Evolutionary conservation across 2,888 invertebrate genomes (phyloP).

Genomic region (Macrostomum cliftonense): DNA sequence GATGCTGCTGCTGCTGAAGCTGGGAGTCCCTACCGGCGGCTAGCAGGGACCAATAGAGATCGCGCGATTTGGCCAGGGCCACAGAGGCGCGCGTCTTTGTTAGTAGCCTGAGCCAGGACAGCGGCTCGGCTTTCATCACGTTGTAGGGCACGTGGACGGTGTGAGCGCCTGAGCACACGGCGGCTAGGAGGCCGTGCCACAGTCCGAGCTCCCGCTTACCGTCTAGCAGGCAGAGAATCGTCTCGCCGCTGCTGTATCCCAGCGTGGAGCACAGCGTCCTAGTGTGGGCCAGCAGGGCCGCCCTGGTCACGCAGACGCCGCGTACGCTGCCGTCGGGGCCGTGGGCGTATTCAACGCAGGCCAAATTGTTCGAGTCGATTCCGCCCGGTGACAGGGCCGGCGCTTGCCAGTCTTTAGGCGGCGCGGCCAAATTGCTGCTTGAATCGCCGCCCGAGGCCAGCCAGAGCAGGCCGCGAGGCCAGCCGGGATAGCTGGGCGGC

Average conservation of each 20-base stretch:
- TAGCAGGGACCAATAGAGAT: conserved; percentile 90
- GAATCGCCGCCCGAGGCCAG: conserved; percentile 77
- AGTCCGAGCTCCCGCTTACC: conserved; percentile 79
- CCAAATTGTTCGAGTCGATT: too few relatives aligned
- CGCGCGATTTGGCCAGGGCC: conserved; percentile 88
- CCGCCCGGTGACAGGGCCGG: conserved; percentile 38
- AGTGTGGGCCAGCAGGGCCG: conserved; percentile 87
- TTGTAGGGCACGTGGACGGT: conserved; percentile 97
- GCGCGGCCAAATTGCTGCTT: conserved; percentile 42
- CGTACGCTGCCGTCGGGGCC: conserved; percentile 88
- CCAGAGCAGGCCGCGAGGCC: conserved; percentile 82
- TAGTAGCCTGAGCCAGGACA: conserved; percentile 98
- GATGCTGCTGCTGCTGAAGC: too few relatives aligned
- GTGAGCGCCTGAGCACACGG: conserved; percentile 49
- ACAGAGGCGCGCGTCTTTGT: conserved; percentile 73
- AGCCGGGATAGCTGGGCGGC: conserved; percentile 41
- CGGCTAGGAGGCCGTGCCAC: conserved; percentile 44
- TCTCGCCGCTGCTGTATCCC: conserved; percentile 84
- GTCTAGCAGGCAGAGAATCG: conserved; percentile 92
- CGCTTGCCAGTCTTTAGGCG: conserved; percentile 87
- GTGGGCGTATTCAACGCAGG: conserved; percentile 54
- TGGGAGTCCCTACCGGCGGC: conserved; percentile 44
- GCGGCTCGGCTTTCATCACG: conserved; percentile 94
- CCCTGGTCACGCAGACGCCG: conserved; percentile 80
- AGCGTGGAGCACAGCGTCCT: conserved; percentile 86